A percentile compares a stretch with the other conserved stretches of the same genome.
Conservation (phyloP, 2,797 vertebrate genomes). For the Tapera naevia region DNA sequence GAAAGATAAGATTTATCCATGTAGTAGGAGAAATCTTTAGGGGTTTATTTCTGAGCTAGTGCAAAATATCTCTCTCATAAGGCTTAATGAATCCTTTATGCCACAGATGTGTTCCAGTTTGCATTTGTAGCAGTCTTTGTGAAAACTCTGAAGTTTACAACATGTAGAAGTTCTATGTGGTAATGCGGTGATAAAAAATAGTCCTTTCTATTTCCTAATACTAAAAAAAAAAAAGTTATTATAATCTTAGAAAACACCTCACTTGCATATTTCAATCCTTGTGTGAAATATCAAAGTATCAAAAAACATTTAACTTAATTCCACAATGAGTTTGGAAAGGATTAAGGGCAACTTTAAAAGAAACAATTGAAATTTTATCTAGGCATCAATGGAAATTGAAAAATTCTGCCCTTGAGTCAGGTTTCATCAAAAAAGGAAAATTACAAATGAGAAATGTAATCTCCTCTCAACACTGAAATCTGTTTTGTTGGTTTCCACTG, state of each 20-base stretch:
- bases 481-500: neutral
- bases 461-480: neutral
- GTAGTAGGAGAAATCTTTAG: neutral
- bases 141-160: neutral
- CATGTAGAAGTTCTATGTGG: neutral
- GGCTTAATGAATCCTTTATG: neutral
- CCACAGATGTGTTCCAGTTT: neutral
- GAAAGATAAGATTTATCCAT: neutral
- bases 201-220: neutral
- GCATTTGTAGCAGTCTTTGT: neutral
- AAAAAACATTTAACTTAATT: neutral
- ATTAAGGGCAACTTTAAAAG: neutral
- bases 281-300: neutral
- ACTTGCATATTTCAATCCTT: neutral
- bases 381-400: constrained; percentile 4
- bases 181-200: neutral
- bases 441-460: neutral
- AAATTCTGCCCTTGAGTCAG: constrained; percentile 14
- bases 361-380: constrained; percentile 13
- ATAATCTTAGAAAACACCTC: neutral
- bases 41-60: neutral
- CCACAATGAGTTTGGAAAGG: neutral
- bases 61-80: neutral
- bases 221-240: neutral
- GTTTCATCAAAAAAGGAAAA: neutral